These are phyloP conservation scores for Caenorhabditis virilis DNA, from an alignment of 2,888 invertebrate genomes.

Conservation along the genomic window DNA sequence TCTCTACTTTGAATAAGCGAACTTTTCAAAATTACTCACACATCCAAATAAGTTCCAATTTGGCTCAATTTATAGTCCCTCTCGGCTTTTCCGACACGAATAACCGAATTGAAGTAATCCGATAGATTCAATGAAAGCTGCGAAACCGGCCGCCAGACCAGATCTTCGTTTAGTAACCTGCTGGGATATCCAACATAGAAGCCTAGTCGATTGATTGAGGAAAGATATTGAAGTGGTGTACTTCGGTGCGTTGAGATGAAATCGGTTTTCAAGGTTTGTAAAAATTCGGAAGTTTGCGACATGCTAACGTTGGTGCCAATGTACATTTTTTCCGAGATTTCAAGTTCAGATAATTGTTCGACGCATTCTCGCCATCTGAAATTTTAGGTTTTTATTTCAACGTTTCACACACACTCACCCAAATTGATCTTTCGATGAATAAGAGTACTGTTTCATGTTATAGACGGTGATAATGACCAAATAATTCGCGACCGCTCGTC, in stretches of 20 bases:
- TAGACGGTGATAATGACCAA: conserved; percentile 34
- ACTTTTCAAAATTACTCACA: conserved; percentile 8
- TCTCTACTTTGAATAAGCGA: too few relatives aligned
- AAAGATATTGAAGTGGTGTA: conserved; percentile 36
- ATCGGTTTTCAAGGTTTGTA: conserved; percentile 40
- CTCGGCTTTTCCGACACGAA: conserved; percentile 39
- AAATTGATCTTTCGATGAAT: conserved; percentile 37
- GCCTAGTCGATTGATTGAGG: conserved; percentile 35
- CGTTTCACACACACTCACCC: conserved; percentile 17
- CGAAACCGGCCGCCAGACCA: conserved; percentile 43
- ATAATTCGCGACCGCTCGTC: conserved; percentile 41
- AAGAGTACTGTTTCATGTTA: conserved; percentile 41
- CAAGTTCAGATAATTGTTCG: conserved; percentile 31
- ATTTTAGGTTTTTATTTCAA: not conserved
- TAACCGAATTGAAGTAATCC: conserved; percentile 44
- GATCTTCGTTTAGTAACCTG: conserved; percentile 39
- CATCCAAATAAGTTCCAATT: conserved; percentile 46
- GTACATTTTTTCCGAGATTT: conserved; percentile 37
- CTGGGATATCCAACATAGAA: conserved; percentile 44
- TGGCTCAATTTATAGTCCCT: conserved; percentile 36
- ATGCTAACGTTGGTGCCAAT: conserved; percentile 9
- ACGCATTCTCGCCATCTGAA: conserved; percentile 50
- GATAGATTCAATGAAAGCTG: conserved; percentile 37
- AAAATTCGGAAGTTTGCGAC: conserved; percentile 15
- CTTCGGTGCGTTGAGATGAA: conserved; percentile 43